Base-by-base conservation (phyloP, 2,888 invertebrate species). In the Leptarthrus brevirostris region DNA sequence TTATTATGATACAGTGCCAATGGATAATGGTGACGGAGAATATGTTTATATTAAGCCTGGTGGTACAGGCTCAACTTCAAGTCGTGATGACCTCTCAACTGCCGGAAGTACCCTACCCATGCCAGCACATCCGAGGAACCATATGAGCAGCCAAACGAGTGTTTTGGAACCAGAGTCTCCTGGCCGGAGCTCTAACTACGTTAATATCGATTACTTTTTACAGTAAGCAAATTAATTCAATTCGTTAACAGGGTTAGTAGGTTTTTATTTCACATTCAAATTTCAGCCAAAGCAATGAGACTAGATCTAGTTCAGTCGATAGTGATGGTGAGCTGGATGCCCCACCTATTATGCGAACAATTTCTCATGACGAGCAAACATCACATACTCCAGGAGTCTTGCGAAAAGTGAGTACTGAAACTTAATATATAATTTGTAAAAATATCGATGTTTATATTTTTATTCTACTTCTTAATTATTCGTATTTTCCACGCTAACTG, bases 121-220 rank as follows among this genome's bases (percentile, higher is more conserved):
- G 77, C 78, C 76, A 34, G 74, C 76, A 14, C 78, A 80, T 64
- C 73, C 76, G 34, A 71, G 77, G 74, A 78, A 75, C 74, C 77
- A 79, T 20, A 84, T 84, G 76, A 80, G 76, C 44, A 83, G 84
- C 76, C 85, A 86, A 79, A 82, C 83, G 70, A 85, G 84, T 77
- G 84, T 83, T 47, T 86, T 87, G 78, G 91, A 90, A 77, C 92
- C 92, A 22, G 93, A 93, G 84, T 93, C 93, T 36, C 93, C 93
- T 71, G 91, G 92, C 80, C 89, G 89, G 80, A 91, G 92, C 78
- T 93, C 94, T 77, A 95, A 95, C 86, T 95, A 95, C 86, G 95
- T 95, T 84, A 95, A 95, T 86, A 95, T 95, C 86, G 95, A 95
- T 85, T 95, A 94, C 84, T 95, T 95, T 80, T 90, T 95, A 84